Evolutionary conservation across 2,113 vertebrate species (phyloP).

Genomic region (Elephas maximus): DNA sequence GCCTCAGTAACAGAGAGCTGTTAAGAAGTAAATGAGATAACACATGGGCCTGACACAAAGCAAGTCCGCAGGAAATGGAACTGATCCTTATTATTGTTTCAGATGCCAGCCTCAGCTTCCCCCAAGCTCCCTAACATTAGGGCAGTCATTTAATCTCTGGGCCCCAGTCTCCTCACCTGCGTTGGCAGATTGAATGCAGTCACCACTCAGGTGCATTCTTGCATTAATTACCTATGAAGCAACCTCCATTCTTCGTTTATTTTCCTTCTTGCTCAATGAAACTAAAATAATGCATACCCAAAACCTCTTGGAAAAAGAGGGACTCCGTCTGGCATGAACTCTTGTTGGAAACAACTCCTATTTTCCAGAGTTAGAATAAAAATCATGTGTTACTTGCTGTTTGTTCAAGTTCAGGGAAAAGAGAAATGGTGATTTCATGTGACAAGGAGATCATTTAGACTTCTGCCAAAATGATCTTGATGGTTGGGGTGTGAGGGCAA

Average conservation of each 20-base stretch:
- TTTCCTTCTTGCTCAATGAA: neutral
- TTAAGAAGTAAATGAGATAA: neutral
- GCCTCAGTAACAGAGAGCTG: neutral
- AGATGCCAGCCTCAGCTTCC: neutral
- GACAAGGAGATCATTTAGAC: neutral
- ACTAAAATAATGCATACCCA: constrained; percentile 65
- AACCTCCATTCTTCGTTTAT: neutral
- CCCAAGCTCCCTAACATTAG: neutral
- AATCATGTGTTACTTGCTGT: neutral
- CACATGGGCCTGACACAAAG: neutral
- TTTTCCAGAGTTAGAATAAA: constrained; percentile 51
- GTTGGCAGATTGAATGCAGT: neutral
- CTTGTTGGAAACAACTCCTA: neutral
- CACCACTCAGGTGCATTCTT: neutral
- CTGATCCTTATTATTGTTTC: neutral
- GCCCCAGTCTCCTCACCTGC: constrained; percentile 40
- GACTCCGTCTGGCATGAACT: neutral
- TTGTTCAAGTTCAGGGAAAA: constrained; percentile 42
- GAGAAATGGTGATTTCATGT: neutral
- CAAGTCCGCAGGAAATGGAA: constrained; percentile 49
- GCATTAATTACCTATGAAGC: neutral
- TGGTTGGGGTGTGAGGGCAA: neutral
- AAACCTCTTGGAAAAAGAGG: constrained; percentile 56
- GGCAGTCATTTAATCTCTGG: constrained; percentile 32
- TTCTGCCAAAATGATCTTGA: neutral